phyloP scores from a whole-genome alignment of 2,888 invertebrate species.

The Oligia fasciuncula region DNA sequence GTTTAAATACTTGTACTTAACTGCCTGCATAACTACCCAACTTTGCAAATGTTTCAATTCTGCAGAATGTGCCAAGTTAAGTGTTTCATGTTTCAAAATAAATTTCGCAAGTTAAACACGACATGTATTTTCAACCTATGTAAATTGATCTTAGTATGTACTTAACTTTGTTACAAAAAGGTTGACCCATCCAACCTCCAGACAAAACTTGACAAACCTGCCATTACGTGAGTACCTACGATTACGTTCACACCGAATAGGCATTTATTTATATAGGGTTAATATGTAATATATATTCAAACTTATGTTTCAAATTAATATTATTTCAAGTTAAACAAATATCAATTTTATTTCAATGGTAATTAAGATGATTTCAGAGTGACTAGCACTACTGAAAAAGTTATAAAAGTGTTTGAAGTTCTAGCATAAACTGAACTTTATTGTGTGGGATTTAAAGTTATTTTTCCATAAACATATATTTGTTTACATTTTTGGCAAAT shows the following conservation, averaged over 20 bases:
- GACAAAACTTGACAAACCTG: background rate
- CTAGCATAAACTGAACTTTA: too few relatives aligned
- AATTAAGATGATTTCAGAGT: too few relatives aligned
- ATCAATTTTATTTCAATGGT: too few relatives aligned
- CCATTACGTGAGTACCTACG: background rate
- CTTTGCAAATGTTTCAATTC: background rate
- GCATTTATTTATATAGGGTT: background rate
- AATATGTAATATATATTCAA: background rate
- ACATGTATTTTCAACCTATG: conserved; percentile 18
- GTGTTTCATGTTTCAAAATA: background rate
- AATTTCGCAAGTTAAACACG: conserved; percentile 2
- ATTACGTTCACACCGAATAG: conserved; percentile 2
- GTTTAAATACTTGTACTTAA: conserved; percentile 2
- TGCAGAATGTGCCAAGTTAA: conserved; percentile 2
- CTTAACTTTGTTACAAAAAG: conserved; percentile 18
- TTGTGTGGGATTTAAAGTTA: too few relatives aligned
- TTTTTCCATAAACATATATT: too few relatives aligned
- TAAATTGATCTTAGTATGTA: conserved; percentile 6
- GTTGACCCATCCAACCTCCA: conserved; percentile 21
- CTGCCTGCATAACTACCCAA: background rate
- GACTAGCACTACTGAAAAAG: too few relatives aligned
- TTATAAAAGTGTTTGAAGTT: too few relatives aligned
- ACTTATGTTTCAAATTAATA: too few relatives aligned
- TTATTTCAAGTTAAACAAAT: too few relatives aligned
- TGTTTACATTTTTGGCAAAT: too few relatives aligned